These are phyloP conservation scores for Pituophis catenifer DNA, from an alignment of 2,113 vertebrate species.

Conservation along the genomic window DNA sequence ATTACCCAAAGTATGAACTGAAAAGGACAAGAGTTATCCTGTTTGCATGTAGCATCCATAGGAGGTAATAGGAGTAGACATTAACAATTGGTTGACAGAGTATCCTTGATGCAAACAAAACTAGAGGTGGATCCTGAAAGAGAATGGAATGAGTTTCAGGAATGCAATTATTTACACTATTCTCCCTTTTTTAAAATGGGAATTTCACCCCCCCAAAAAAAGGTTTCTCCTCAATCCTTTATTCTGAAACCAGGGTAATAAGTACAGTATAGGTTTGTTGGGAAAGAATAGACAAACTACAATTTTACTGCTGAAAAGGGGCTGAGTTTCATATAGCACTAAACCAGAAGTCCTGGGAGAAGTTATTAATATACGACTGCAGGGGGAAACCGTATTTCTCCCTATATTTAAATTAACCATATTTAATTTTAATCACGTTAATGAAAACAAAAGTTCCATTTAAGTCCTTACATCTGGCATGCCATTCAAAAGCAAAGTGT, in stretches of 20 bases:
- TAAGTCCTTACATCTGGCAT: not conserved
- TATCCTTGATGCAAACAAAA: not conserved
- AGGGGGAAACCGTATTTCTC: not conserved
- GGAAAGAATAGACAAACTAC: not conserved
- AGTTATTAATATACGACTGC: not conserved
- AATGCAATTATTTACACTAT: not conserved
- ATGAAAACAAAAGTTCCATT: not conserved
- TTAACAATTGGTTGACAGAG: not conserved
- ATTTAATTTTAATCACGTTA: not conserved
- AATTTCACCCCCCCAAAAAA: not conserved
- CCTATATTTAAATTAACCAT: not conserved
- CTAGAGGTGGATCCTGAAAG: not conserved
- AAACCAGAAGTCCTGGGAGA: not conserved
- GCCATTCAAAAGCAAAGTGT: not conserved
- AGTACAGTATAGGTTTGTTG: not conserved
- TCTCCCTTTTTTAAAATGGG: not conserved
- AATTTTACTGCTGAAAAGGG: not conserved
- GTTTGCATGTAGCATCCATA: not conserved
- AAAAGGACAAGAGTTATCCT: not conserved
- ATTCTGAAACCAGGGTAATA: not conserved
- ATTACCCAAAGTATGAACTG: not conserved
- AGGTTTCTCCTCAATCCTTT: not conserved
- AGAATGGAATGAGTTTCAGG: not conserved
- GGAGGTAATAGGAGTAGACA: not conserved
- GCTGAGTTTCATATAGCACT: not conserved